Evolutionary conservation across 2,888 invertebrate genomes (phyloP), one percentile per base, ranked within the genome.

Genomic region (Magallana nippona): DNA sequence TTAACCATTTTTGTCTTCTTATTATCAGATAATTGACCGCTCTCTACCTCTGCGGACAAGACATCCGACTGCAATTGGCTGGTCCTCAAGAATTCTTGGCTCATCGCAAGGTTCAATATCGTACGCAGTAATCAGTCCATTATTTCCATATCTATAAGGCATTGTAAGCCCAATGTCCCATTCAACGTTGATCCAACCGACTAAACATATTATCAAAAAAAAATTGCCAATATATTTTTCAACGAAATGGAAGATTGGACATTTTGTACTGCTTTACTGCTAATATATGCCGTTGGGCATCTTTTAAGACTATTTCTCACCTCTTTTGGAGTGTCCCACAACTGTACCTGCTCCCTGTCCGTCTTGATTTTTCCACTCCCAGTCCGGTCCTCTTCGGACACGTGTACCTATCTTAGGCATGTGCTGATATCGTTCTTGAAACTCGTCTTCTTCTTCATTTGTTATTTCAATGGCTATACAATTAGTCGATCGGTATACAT

Each of bases 281-380:
- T 44, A 44, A 44, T 44, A 44, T 44, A 44, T 5, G 44, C 3
- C 44, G 5, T 8, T 44, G 5, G 44, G 3, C 8, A 8, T 44
- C 44, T 10, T 44, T 0, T 44, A 10, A 63, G 13, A 13, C 10
- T 10, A 10, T 2, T 22, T 15, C 19, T 10, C n/a, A 63, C 63
- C 63, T 63, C 63, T 63, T 19, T 63, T 10, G 13, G 63, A 63
- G 27, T 82, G 82, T 11, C 82, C 82, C n/a, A 82, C 77, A 17
- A 82, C 82, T 19, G 82, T 82, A 57, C 82, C 82, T 57, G 77
- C 58, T 2, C 82, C 82, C n/a, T 57, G 57, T 57, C 77, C 82
- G 58, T 82, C 82, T 55, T 82, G 82, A 27, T 82, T 77, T 15
- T 77, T 77, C 82, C 82, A 82, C 55, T 19, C 57, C 82, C 82